Conservation (phyloP, 1,140 invertebrate genomes). For the Aphis craccivora region DNA sequence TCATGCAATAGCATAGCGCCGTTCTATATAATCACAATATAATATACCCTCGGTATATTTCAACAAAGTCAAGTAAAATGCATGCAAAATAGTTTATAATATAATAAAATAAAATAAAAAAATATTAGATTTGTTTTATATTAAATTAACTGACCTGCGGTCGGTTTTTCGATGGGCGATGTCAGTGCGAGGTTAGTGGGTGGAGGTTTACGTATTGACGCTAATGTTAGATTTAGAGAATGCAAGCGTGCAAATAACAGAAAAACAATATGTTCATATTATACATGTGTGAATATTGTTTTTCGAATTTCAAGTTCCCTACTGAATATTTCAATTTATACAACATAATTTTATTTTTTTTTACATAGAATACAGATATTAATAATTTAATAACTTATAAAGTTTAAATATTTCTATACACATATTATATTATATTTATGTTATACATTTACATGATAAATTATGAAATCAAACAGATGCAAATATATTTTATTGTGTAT, state of each 20-base stretch:
- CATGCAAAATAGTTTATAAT: not conserved
- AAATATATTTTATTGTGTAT: not conserved
- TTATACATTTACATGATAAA: not conserved
- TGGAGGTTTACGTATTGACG: constrained; percentile 62
- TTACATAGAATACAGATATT: not conserved
- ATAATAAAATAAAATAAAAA: not conserved
- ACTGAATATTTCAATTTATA: not conserved
- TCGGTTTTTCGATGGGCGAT: constrained; percentile 59
- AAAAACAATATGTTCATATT: constrained; percentile 55
- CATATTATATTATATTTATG: not conserved
- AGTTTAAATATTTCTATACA: not conserved
- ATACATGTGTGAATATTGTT: constrained; percentile 44
- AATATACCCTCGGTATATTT: not conserved
- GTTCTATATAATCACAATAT: too few relatives aligned
- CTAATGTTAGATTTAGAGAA: constrained; percentile 60
- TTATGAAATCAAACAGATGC: not conserved
- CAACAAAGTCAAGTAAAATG: not conserved
- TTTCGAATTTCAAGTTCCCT: not conserved
- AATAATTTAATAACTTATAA: not conserved
- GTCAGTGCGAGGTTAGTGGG: constrained; percentile 62
- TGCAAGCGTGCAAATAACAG: constrained; percentile 56
- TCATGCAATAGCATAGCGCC: constrained; percentile 10
- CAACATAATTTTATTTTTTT: not conserved
- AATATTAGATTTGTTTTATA: constrained; percentile 11
- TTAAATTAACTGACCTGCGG: constrained; percentile 56